Base-by-base conservation (phyloP, 2,797 vertebrate genomes). In the Brachyrhaphis roseni region DNA sequence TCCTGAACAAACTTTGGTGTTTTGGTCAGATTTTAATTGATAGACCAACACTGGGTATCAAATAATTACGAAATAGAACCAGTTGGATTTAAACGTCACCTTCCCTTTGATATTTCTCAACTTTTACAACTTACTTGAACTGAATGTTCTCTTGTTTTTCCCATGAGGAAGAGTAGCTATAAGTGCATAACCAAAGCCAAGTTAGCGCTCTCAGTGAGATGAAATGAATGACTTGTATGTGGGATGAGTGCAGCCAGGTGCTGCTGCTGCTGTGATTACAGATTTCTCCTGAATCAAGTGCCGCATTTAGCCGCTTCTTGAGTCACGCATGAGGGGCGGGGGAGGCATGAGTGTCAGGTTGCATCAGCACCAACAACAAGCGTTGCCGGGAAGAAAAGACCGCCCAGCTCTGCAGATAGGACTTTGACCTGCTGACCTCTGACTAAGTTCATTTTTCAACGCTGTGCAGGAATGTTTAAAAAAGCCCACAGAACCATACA, bases 281-380 rank as follows among this genome's bases (percentile, higher is more conserved):
- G 4, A 57, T 79, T 86, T 79, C n/a, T 66, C 0, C 41, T 28
- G 53, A 82, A 72, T 62, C 46, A 81, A 76, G 84, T 51, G 45
- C 82, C 57, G 78, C 78, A 79, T 91, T 88, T 91, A 85, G 75
- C 85, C 8, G 74, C 72, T 72, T 84, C 71, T 77, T 84, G 78
- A 87, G 78, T 82, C 74, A 47, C 72, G 75, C 31, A 10, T 70
- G 78, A 82, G 62, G 53, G 72, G 83, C 62, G 75, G 53, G 72
- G 64, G 36, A 23, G 16, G 64, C 36, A 75, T 77, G 77, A 57
- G 87, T 89, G 88, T 92, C 84, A 62, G 23, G 81, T 89, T 84
- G 81, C 90, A 87, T 89, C 79, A 87, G 78, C 75, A 72, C 78
- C 83, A 84, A 78, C 80, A 85, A 83, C 78, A 68, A 79, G 88